These are phyloP conservation scores for Polypedilum pembai DNA, from an alignment of 1,140 invertebrate genomes.

Conservation along the genomic window DNA sequence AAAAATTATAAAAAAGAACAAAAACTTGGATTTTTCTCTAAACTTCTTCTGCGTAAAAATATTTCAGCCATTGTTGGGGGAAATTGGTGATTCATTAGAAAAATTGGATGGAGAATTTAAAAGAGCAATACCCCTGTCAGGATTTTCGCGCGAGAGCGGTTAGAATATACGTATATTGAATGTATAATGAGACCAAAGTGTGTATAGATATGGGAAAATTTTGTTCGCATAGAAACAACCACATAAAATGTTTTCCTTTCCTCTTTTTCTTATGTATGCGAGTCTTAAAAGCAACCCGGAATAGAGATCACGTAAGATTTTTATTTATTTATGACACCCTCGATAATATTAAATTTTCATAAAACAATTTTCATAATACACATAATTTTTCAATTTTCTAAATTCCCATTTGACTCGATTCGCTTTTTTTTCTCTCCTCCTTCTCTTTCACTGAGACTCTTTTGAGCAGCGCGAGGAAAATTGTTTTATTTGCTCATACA, in stretches of 20 bases:
- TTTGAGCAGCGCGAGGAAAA: not conserved
- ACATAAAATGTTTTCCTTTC: constrained; percentile 3
- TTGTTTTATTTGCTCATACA: constrained; percentile 17
- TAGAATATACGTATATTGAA: constrained; percentile 26
- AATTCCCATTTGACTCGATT: constrained; percentile 20
- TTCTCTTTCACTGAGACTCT: not conserved
- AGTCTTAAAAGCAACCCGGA: constrained; percentile 20
- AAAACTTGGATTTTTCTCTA: not conserved
- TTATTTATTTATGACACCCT: constrained; percentile 28
- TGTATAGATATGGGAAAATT: constrained; percentile 19
- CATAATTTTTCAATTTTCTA: constrained; percentile 29
- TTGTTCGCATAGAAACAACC: not conserved
- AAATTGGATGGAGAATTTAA: not conserved
- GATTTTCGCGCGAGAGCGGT: constrained; percentile 20
- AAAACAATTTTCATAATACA: constrained; percentile 29
- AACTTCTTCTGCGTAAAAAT: not conserved
- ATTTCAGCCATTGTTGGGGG: not conserved
- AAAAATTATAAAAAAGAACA: constrained; percentile 30
- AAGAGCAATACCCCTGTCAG: not conserved
- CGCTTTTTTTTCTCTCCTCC: not conserved
- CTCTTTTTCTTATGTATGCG: constrained; percentile 13
- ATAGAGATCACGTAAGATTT: constrained; percentile 26
- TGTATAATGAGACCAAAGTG: not conserved
- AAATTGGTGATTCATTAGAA: not conserved
- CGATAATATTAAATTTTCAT: constrained; percentile 29